Percentiles rank a stretch among this genome's conserved stretches.
phyloP scores from a whole-genome alignment of 2,888 invertebrate genomes.

The Idaea straminata region DNA sequence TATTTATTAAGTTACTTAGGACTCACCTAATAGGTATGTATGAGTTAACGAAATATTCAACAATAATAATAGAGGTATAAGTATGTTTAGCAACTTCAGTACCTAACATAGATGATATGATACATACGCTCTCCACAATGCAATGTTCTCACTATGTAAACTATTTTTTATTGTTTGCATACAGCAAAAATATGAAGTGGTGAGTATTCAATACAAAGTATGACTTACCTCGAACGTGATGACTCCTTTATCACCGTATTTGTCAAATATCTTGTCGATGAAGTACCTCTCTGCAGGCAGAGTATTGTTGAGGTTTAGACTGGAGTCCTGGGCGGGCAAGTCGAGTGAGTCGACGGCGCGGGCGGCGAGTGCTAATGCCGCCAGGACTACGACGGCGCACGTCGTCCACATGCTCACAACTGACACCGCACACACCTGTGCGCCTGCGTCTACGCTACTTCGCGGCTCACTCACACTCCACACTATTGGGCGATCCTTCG shows the following conservation, averaged over 20 bases:
- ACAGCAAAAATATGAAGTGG: constrained; percentile 4
- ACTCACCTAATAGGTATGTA: not conserved
- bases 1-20: not conserved
- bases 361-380: constrained; percentile 42
- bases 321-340: constrained; percentile 21
- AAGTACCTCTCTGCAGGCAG: constrained; percentile 69
- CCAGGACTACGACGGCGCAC: constrained; percentile 57
- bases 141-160: constrained; percentile 7
- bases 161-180: constrained; percentile 2
- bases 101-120: constrained; percentile 1
- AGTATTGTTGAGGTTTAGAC: constrained; percentile 46
- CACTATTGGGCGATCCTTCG: constrained; percentile 61
- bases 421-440: constrained; percentile 40
- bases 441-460: constrained; percentile 44
- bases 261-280: constrained; percentile 77
- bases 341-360: constrained; percentile 35
- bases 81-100: too few species aligned
- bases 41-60: constrained; percentile 2
- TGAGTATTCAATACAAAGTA: constrained; percentile 5
- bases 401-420: constrained; percentile 63
- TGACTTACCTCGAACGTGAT: constrained; percentile 78
- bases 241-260: constrained; percentile 78
- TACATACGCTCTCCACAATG: constrained; percentile 4
- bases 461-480: constrained; percentile 48
- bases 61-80: too few species aligned